Percentiles rank a stretch among this genome's conserved stretches.
These are phyloP conservation scores for Rhynchopsitta pachyrhyncha DNA, from an alignment of 2,113 vertebrate genomes.

Conservation along the genomic window DNA sequence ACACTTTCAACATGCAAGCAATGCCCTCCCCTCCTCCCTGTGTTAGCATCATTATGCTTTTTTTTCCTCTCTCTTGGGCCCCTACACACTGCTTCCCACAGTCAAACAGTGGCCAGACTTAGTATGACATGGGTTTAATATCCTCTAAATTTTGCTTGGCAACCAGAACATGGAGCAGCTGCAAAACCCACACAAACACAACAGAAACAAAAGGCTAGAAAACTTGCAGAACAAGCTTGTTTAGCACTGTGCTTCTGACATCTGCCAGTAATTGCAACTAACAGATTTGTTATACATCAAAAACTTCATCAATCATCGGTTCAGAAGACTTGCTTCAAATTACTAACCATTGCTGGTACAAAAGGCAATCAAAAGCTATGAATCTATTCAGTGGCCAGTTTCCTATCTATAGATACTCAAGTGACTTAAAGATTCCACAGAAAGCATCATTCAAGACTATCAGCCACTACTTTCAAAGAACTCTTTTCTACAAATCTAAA, in stretches of 20 bases:
- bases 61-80: background rate
- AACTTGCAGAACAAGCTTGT: background rate
- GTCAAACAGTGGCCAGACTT: background rate
- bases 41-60: background rate
- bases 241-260: background rate
- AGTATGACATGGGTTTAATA: background rate
- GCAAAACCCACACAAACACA: background rate
- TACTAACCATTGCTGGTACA: background rate
- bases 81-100: background rate
- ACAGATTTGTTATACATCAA: background rate
- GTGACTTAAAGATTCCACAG: background rate
- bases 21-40: accelerated
- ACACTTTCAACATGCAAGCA: background rate
- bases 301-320: background rate
- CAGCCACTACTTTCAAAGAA: background rate
- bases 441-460: background rate
- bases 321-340: background rate
- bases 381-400: background rate
- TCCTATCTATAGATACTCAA: background rate
- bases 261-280: background rate
- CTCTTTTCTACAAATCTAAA: background rate
- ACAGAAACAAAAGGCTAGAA: background rate
- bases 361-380: background rate
- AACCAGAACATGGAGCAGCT: background rate
- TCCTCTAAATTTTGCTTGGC: background rate